Conservation (phyloP, 2,888 invertebrate genomes). For the Hypomecis atomaria region DNA sequence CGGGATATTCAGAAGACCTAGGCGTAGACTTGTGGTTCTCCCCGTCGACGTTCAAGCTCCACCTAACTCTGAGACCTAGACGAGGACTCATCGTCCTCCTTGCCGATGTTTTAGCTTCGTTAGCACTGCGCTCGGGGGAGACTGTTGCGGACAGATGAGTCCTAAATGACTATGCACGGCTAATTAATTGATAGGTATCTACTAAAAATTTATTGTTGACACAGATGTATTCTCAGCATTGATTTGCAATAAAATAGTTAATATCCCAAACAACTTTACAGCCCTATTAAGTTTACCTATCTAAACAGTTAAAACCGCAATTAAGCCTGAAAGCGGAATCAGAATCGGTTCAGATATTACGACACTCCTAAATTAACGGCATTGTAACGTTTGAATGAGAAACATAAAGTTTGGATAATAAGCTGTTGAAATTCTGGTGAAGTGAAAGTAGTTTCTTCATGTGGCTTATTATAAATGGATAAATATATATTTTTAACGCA, state of each 20-base stretch:
- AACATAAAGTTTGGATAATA: conserved; percentile 21
- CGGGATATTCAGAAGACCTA: too few species aligned
- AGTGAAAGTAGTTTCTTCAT: not conserved
- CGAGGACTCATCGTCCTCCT: too few species aligned
- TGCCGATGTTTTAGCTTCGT: too few species aligned
- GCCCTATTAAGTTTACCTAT: conserved; percentile 19
- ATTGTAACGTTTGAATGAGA: conserved; percentile 12
- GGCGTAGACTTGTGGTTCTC: too few species aligned
- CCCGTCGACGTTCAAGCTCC: too few species aligned
- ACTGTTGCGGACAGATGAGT: too few species aligned
- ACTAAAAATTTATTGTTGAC: not conserved
- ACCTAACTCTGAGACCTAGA: too few species aligned
- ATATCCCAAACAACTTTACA: conserved; percentile 24
- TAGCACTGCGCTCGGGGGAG: too few species aligned
- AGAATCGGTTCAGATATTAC: conserved; percentile 23
- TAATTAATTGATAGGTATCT: too few species aligned
- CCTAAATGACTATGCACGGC: too few species aligned
- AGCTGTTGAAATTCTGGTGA: conserved; percentile 17
- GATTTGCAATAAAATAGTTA: conserved; percentile 19
- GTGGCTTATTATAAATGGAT: too few species aligned
- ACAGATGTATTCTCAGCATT: not conserved
- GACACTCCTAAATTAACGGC: conserved; percentile 12
- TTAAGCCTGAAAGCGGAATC: conserved; percentile 20
- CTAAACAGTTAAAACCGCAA: conserved; percentile 27
- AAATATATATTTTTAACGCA: too few species aligned